A percentile compares a stretch with the other conserved stretches of the same genome.
Evolutionary conservation across 2,797 vertebrate species (phyloP).

Genomic region (Pipistrellus pygmaeus): DNA sequence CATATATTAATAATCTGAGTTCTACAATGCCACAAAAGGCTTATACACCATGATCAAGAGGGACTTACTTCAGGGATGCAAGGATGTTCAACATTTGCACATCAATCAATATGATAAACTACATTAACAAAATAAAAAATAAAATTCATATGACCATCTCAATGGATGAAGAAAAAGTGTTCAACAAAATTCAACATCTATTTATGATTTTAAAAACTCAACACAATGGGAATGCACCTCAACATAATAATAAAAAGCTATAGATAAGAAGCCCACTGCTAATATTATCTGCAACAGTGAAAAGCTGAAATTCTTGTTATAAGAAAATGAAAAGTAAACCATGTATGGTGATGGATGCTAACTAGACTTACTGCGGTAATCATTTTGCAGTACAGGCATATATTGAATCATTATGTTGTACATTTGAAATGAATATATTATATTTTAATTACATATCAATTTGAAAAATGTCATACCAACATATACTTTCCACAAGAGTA

Average conservation of each 20-base stretch:
- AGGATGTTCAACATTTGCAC: background rate
- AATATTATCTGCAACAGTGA: background rate
- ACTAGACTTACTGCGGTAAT: background rate
- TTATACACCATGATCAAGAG: background rate
- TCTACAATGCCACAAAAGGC: background rate
- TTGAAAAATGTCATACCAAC: background rate
- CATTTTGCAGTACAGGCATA: background rate
- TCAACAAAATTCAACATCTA: background rate
- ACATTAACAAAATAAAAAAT: background rate
- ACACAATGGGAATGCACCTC: background rate
- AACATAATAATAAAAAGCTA: background rate
- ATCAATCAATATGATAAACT: background rate
- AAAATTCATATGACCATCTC: background rate
- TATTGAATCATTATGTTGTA: background rate
- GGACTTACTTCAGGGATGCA: background rate
- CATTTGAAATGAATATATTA: background rate
- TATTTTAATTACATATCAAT: background rate
- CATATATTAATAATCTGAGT: background rate
- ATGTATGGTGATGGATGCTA: background rate
- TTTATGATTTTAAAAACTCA: background rate
- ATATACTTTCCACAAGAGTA: background rate
- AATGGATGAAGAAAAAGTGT: background rate
- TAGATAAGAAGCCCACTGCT: background rate
- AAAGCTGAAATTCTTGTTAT: background rate
- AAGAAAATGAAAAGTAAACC: background rate